These are phyloP conservation scores for Eurois occulta DNA, from an alignment of 2,888 invertebrate species.

Conservation along the genomic window DNA sequence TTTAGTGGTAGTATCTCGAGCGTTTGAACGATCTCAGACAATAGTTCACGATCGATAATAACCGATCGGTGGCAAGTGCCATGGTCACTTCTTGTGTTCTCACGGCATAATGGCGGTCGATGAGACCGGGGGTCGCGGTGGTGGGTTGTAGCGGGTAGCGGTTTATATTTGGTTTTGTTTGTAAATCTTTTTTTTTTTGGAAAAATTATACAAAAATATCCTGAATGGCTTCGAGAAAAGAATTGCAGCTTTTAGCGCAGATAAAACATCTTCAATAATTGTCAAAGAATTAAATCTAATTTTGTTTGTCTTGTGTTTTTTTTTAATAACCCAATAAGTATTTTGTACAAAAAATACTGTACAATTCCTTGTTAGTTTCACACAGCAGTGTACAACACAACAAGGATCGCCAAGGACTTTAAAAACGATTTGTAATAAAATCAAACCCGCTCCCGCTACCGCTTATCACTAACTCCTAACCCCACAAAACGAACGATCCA, in stretches of 20 bases:
- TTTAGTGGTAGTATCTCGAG: slow-evolving; percentile 38
- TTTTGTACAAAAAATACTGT: not conserved
- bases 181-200: not conserved
- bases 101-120: slow-evolving; percentile 69
- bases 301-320: not conserved
- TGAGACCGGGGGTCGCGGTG: slow-evolving; percentile 26
- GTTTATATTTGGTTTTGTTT: not conserved
- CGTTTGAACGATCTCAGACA: slow-evolving; percentile 64
- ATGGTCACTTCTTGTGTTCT: slow-evolving; percentile 76
- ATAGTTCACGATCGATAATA: slow-evolving; percentile 75
- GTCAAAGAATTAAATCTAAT: rapidly evolving
- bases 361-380: not conserved
- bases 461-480: slow-evolving; percentile 15
- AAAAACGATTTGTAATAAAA: not conserved
- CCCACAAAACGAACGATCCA: slow-evolving; percentile 44
- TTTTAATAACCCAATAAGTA: not conserved
- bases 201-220: not conserved
- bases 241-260: not conserved
- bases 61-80: slow-evolving; percentile 74
- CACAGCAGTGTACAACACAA: not conserved
- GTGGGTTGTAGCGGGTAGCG: slow-evolving; percentile 51
- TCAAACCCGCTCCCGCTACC: slow-evolving; percentile 36
- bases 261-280: not conserved
- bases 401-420: not conserved
- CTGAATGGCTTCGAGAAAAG: not conserved